Percentiles rank a stretch among this genome's conserved stretches.
Evolutionary conservation across 53 echinoderm and acorn worm species (phyloP).

Genomic region (Astropecten irregularis): DNA sequence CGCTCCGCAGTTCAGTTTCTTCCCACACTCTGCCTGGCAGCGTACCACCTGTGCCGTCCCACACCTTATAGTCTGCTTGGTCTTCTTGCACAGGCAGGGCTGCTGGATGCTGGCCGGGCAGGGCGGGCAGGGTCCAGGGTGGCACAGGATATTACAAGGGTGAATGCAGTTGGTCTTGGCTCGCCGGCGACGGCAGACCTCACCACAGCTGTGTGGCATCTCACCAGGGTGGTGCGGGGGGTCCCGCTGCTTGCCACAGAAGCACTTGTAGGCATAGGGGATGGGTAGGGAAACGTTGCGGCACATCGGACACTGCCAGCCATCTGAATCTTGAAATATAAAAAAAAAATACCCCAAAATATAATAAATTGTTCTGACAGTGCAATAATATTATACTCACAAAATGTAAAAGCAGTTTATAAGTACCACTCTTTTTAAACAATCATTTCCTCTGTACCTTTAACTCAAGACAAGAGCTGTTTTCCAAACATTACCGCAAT

Average conservation of each 20-base stretch:
- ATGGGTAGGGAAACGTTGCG: conserved; percentile 68
- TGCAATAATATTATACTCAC: too few relatives aligned
- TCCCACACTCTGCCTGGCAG: conserved; percentile 74
- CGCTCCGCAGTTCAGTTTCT: conserved; percentile 69
- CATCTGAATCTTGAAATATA: conserved; percentile 69
- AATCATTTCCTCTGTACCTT: too few relatives aligned
- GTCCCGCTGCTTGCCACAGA: conserved; percentile 86
- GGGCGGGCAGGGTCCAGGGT: conserved; percentile 94
- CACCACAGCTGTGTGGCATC: conserved; percentile 95
- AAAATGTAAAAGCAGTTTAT: too few relatives aligned
- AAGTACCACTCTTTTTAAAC: too few relatives aligned
- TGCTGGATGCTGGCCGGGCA: conserved; percentile 84
- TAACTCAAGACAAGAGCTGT: too few relatives aligned
- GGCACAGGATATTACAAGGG: conserved; percentile 91
- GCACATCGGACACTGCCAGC: conserved; percentile 97
- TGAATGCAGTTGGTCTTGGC: conserved; percentile 79
- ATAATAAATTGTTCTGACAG: too few relatives aligned
- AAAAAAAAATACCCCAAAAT: too few relatives aligned
- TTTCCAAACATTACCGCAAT: too few relatives aligned
- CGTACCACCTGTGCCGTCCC: conserved; percentile 71
- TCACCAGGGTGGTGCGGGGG: conserved; percentile 79
- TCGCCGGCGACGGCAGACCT: conserved; percentile 84
- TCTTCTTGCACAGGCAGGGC: conserved; percentile 72
- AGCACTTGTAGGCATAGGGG: conserved; percentile 92
- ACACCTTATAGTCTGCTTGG: conserved; percentile 79